These are phyloP conservation scores for Polypterus senegalus DNA, from an alignment of 2,113 vertebrate species.

Conservation along the genomic window DNA sequence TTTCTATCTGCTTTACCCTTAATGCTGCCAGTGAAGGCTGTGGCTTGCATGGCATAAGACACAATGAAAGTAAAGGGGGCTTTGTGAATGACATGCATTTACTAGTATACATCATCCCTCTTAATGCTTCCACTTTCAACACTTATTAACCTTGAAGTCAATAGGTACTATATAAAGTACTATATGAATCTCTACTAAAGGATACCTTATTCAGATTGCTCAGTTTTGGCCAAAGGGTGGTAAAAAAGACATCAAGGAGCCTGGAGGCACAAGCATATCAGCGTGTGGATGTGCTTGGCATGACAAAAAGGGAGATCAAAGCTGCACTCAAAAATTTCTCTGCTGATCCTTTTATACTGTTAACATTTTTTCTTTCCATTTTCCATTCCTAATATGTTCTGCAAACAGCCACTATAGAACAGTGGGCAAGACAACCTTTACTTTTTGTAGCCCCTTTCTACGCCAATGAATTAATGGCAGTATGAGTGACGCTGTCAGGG, in stretches of 20 bases:
- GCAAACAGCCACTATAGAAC: no score
- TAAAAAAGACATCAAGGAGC: no score
- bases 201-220: slow-evolving; percentile 19
- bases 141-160: background rate
- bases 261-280: background rate
- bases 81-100: background rate
- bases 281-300: slow-evolving; percentile 7
- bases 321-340: slow-evolving; percentile 28
- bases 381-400: slow-evolving; percentile 4
- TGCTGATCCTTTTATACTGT: slow-evolving; percentile 29
- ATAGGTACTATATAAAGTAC: background rate
- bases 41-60: slow-evolving; percentile 31
- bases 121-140: background rate
- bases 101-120: background rate
- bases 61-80: slow-evolving; percentile 26
- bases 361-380: background rate
- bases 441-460: no score
- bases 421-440: no score
- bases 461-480: no score
- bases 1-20: slow-evolving; percentile 10
- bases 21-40: slow-evolving; percentile 25
- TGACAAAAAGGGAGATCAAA: slow-evolving; percentile 29
- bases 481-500: no score
- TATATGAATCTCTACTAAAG: background rate
- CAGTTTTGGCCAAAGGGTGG: slow-evolving; percentile 3